phyloP scores from a whole-genome alignment of 2,888 invertebrate genomes.

The Drosophila neoperkinsi region DNA sequence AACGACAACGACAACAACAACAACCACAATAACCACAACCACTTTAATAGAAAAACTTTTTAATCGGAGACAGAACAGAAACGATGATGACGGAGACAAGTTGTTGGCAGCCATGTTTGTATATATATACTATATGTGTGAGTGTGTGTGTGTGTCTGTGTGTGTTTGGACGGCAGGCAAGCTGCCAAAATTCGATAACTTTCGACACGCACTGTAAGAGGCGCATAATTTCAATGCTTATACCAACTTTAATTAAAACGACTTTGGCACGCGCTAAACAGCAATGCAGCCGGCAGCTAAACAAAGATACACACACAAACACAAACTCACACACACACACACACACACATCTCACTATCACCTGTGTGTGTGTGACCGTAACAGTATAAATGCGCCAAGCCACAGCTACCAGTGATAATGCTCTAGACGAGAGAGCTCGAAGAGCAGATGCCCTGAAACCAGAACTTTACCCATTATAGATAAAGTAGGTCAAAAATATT shows the following conservation, averaged over 20 bases:
- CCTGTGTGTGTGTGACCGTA: neutral
- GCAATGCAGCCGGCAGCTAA: conserved; percentile 33
- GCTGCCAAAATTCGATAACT: conserved; percentile 47
- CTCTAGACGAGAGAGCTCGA: neutral
- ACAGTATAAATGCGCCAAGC: neutral
- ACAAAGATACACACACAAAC: conserved; percentile 7
- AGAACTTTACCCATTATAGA: neutral
- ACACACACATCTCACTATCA: neutral
- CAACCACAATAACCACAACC: neutral
- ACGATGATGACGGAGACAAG: conserved; percentile 14
- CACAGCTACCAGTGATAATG: neutral
- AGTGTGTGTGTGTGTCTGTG: neutral
- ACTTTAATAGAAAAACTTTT: conserved; percentile 50
- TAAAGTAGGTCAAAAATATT: neutral
- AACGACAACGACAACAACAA: neutral
- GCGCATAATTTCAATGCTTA: conserved; percentile 66
- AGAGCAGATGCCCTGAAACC: neutral
- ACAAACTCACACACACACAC: neutral
- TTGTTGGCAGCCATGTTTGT: conserved; percentile 18
- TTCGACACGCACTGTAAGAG: conserved; percentile 34
- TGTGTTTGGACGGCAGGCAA: conserved; percentile 22
- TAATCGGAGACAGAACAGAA: conserved; percentile 25
- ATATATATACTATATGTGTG: too few relatives aligned
- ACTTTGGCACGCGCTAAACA: conserved; percentile 61
- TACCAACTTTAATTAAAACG: conserved; percentile 75